Conservation (phyloP, 2,888 invertebrate species). For the Drosophila prolongata region DNA sequence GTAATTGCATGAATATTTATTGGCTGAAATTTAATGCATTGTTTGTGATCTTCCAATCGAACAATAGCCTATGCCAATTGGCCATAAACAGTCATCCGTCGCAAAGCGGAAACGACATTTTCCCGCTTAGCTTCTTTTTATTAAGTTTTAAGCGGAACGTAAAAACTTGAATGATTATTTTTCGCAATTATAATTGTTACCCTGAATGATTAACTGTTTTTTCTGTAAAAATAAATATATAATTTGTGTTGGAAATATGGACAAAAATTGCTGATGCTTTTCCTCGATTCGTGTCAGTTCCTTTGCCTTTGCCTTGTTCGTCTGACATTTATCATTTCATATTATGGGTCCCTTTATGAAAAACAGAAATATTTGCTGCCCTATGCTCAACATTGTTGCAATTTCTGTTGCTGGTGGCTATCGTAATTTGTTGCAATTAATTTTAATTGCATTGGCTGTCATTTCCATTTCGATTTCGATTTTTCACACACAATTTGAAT, state of each 20-base stretch:
- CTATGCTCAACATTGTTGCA: constrained; percentile 26
- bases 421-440: constrained; percentile 75
- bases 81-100: constrained; percentile 3
- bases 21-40: constrained; percentile 32
- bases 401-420: constrained; percentile 38
- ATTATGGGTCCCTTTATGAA: constrained; percentile 7
- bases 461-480: constrained; percentile 66
- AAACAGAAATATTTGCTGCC: constrained; percentile 22
- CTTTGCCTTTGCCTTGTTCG: neutral
- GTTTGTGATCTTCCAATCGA: constrained; percentile 21
- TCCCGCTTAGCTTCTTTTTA: neutral
- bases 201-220: neutral
- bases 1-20: constrained; percentile 41
- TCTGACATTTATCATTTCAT: constrained; percentile 28
- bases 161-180: neutral
- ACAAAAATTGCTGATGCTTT: constrained; percentile 1
- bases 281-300: neutral
- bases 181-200: neutral
- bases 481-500: constrained; percentile 77
- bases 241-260: neutral
- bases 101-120: neutral
- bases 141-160: neutral
- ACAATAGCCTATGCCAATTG: constrained; percentile 21
- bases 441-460: constrained; percentile 73
- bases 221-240: constrained; percentile 3